phyloP scores from a whole-genome alignment of 30 jellyfish, hydroid and myxozoan genomes.

The Calvadosia cruxmelitensis region DNA sequence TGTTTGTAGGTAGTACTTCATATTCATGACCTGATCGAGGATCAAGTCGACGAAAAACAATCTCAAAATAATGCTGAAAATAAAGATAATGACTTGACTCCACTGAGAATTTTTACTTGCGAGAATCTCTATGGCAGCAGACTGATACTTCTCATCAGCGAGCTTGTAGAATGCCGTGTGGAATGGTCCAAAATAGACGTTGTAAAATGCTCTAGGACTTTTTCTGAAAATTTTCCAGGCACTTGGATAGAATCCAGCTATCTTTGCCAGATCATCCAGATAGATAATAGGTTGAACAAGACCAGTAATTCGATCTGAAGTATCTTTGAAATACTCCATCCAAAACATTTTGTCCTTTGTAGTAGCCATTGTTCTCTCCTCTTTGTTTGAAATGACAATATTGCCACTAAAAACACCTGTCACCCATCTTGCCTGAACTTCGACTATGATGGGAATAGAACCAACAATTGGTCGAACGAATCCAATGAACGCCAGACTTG shows the following conservation, averaged over 20 bases:
- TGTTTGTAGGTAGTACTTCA: constrained; percentile 53
- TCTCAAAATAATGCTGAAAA: constrained; percentile 43
- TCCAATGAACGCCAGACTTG: constrained; percentile 66
- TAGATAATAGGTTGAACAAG: constrained; percentile 74
- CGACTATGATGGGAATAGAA: constrained; percentile 77
- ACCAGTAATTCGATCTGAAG: constrained; percentile 55
- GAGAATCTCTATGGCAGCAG: constrained; percentile 42
- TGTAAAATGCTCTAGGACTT: constrained; percentile 43
- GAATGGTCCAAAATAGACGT: constrained; percentile 79
- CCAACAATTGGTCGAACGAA: too few relatives aligned
- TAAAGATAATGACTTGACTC: too few relatives aligned
- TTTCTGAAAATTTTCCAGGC: constrained; percentile 53
- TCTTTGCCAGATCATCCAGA: constrained; percentile 47
- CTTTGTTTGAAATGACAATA: constrained; percentile 13
- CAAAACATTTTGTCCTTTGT: constrained; percentile 39
- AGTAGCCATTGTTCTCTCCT: constrained; percentile 13
- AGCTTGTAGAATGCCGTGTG: constrained; percentile 61
- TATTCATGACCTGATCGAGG: constrained; percentile 45
- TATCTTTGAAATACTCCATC: constrained; percentile 47
- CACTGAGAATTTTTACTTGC: too few relatives aligned
- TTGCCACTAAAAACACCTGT: constrained; percentile 47
- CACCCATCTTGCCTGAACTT: constrained; percentile 79
- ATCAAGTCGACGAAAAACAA: constrained; percentile 69
- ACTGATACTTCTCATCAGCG: constrained; percentile 40
- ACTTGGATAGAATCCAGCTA: constrained; percentile 63